Conservation (phyloP, 1,140 invertebrate genomes). For the Hylaeus volcanicus region DNA sequence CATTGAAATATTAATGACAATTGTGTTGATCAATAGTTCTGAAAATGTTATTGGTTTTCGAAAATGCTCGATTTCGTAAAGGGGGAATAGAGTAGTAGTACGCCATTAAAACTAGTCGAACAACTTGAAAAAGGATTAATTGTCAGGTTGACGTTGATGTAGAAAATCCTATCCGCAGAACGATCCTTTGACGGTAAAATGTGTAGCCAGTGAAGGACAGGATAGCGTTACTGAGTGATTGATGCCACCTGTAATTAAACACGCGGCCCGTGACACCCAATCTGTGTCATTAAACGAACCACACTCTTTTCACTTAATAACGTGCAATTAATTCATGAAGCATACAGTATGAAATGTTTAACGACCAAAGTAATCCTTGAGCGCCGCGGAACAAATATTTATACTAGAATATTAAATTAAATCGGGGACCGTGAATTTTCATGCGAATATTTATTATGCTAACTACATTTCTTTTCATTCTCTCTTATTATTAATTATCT, state of each 20-base stretch:
- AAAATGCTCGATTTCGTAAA: too few relatives aligned
- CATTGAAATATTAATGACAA: too few relatives aligned
- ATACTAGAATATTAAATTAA: neutral
- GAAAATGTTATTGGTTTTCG: too few relatives aligned
- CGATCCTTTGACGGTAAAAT: constrained; percentile 7
- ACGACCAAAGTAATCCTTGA: too few relatives aligned
- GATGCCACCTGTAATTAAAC: constrained; percentile 13
- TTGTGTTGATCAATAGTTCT: too few relatives aligned
- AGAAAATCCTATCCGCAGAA: constrained; percentile 2
- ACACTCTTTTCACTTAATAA: neutral
- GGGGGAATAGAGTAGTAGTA: constrained; percentile 37
- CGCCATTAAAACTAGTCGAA: constrained; percentile 2
- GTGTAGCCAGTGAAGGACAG: neutral
- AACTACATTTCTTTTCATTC: too few relatives aligned
- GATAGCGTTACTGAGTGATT: constrained; percentile 14
- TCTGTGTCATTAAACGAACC: constrained; percentile 7
- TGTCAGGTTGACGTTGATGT: constrained; percentile 23
- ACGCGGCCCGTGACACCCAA: neutral
- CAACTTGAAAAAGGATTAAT: constrained; percentile 53
- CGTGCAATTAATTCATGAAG: neutral
- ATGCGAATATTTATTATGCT: too few relatives aligned
- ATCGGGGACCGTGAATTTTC: too few relatives aligned
- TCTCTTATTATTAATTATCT: too few relatives aligned
- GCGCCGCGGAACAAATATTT: neutral
- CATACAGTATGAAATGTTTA: too few relatives aligned